Conservation (phyloP, 2,113 vertebrate species). For the Mus spicilegus region DNA sequence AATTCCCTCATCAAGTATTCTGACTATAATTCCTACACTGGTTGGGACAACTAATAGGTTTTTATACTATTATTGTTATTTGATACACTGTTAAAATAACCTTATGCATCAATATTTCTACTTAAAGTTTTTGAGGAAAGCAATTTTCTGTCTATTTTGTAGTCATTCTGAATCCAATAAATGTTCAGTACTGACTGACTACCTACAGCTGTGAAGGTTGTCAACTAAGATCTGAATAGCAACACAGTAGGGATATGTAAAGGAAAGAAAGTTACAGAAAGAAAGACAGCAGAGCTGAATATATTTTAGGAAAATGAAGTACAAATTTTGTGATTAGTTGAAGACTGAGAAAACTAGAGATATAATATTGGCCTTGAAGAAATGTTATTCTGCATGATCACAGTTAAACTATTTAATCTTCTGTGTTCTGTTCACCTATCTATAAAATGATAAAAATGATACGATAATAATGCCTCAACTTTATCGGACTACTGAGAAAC, state of each 20-base stretch:
- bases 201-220: slow-evolving; percentile 33
- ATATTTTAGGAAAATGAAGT: not conserved
- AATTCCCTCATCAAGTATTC: not conserved
- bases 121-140: not conserved
- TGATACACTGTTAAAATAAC: not conserved
- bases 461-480: not conserved
- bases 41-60: not conserved
- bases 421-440: slow-evolving; percentile 20
- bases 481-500: slow-evolving; percentile 42
- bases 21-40: not conserved
- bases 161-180: slow-evolving; percentile 13
- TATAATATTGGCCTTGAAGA: not conserved
- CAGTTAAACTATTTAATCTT: slow-evolving; percentile 6
- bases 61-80: slow-evolving; percentile 15
- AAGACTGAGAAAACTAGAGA: not conserved
- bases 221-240: slow-evolving; percentile 8
- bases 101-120: slow-evolving; percentile 24
- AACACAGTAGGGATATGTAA: slow-evolving; percentile 23
- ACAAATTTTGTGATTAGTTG: slow-evolving; percentile 36
- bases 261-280: not conserved
- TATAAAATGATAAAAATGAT: slow-evolving; percentile 50
- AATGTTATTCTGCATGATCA: not conserved
- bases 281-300: not conserved
- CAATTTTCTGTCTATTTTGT: slow-evolving; percentile 25
- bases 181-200: slow-evolving; percentile 18